Percentiles rank a stretch among this genome's conserved stretches.
Evolutionary conservation across 1,140 invertebrate species (phyloP).

Genomic region (Drosophila nasuta): DNA sequence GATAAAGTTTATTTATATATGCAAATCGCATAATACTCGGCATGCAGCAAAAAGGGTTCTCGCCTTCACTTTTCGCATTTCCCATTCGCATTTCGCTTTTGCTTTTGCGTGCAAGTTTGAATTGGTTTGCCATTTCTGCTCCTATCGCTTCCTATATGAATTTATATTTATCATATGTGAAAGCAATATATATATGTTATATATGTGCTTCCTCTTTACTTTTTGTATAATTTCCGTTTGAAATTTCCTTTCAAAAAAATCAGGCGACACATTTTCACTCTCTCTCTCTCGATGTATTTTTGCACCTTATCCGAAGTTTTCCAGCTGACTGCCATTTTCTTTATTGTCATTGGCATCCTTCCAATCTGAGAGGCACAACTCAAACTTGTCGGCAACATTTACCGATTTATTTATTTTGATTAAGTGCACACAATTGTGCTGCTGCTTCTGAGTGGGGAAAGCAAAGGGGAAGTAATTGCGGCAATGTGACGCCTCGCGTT

Average conservation of each 20-base stretch:
- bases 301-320: slow-evolving; percentile 56
- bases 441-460: background rate
- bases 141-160: slow-evolving; percentile 8
- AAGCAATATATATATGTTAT: background rate
- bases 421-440: slow-evolving; percentile 42
- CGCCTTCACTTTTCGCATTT: slow-evolving; percentile 18
- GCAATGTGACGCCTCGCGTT: slow-evolving; percentile 42
- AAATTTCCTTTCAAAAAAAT: slow-evolving; percentile 56
- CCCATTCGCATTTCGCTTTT: slow-evolving; percentile 14
- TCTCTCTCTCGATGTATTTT: slow-evolving; percentile 2
- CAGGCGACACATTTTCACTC: slow-evolving; percentile 6
- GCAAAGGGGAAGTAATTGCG: slow-evolving; percentile 35
- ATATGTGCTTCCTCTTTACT: background rate
- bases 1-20: slow-evolving; percentile 80
- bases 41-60: slow-evolving; percentile 42
- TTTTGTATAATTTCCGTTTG: slow-evolving; percentile 51
- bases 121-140: slow-evolving; percentile 41
- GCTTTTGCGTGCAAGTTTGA: slow-evolving; percentile 28
- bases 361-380: slow-evolving; percentile 7
- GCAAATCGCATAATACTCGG: slow-evolving; percentile 64
- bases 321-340: slow-evolving; percentile 54
- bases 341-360: slow-evolving; percentile 45
- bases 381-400: slow-evolving; percentile 35
- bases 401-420: slow-evolving; percentile 55
- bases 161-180: slow-evolving; percentile 14